Base-by-base conservation (phyloP, 2,888 invertebrate genomes). In the Zeuzera pyrina region DNA sequence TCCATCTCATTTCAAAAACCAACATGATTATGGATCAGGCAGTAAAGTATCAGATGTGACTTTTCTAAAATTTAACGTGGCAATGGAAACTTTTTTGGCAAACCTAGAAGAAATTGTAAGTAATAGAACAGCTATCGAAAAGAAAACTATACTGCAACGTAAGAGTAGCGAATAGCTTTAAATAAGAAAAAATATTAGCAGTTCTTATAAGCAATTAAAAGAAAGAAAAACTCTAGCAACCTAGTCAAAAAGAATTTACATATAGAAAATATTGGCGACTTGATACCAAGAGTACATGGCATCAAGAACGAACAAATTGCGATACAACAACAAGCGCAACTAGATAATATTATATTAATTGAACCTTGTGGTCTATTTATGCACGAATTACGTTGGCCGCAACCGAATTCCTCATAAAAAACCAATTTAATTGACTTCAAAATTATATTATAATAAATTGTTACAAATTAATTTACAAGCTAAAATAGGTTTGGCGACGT, bases 231-330 rank as follows among this genome's bases (percentile, higher is more conserved):
- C 14, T 31, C 33, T 12, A 33, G 36, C 23, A 21, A 34, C 3
- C 26, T 42, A n/a, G 45, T 49, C 2, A 48, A 45, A 45, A 38
- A 35, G 19, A 30, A 44, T 22, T 7, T 47, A 3, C 45, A 42
- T 16, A 27, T 36, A 38, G 36, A 37, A n/a, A 42, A 42, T 29
- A 33, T 48, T 12, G 10, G 29, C 6, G 15, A 35, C 22, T 37
- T 48, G 2, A 6, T 34, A 13, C 27, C 43, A 7, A 33, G 40
- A 1, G 35, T 28, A 25, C 41, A 46, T 33, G n/a, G n/a, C n/a
- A n/a, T n/a, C n/a, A n/a, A n/a, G n/a, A n/a, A n/a, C n/a, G n/a
- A n/a, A n/a, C n/a, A n/a, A n/a, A n/a, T n/a, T n/a, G n/a, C n/a
- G 25, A 29, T 42, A 2, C 19, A 26, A 7, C 38, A 40, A 29